These are phyloP conservation scores for Aphis gossypii DNA, from an alignment of 1,140 invertebrate genomes.

Conservation along the genomic window DNA sequence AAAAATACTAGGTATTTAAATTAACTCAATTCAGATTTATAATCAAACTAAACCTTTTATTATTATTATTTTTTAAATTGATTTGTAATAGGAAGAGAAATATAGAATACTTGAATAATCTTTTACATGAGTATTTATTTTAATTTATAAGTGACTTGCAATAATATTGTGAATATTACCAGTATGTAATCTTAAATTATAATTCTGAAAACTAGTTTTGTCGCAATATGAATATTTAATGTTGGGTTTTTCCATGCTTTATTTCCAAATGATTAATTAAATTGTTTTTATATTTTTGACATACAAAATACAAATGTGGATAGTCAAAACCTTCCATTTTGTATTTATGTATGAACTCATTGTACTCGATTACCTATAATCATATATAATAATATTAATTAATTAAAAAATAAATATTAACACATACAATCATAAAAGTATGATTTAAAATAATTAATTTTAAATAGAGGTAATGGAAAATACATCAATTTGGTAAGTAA, in stretches of 20 bases:
- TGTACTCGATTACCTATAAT: slow-evolving; percentile 4
- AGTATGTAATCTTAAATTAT: slow-evolving; percentile 44
- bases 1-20: neutral
- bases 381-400: neutral
- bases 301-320: slow-evolving; percentile 40
- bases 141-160: neutral
- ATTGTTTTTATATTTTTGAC: slow-evolving; percentile 60
- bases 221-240: slow-evolving; percentile 69
- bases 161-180: slow-evolving; percentile 1
- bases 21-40: neutral
- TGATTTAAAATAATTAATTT: neutral
- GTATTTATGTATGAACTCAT: neutral
- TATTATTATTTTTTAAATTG: too few relatives aligned
- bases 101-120: neutral
- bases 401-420: neutral
- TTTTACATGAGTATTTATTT: neutral
- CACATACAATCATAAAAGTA: neutral
- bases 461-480: neutral
- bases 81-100: neutral
- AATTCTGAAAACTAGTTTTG: slow-evolving; percentile 47
- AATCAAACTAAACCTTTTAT: neutral
- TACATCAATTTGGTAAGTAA: neutral
- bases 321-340: slow-evolving; percentile 62
- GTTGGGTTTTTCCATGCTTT: slow-evolving; percentile 66
- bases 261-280: slow-evolving; percentile 64